Evolutionary conservation across 2,888 invertebrate genomes (phyloP), one percentile per base, ranked within the genome.

Genomic region (Cremastinae sp.): DNA sequence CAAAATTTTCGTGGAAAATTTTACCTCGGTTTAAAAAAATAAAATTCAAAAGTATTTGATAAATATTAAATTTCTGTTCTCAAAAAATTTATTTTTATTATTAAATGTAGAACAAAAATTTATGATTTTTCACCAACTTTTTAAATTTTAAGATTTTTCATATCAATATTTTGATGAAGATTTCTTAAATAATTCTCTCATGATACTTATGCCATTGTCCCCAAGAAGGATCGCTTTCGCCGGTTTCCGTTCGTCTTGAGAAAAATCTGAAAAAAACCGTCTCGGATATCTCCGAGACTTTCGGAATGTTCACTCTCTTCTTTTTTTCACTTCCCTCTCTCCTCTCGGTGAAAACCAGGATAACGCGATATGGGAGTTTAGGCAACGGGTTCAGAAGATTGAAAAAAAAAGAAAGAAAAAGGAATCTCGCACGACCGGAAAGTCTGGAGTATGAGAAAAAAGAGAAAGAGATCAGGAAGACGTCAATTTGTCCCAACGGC

Each of bases 151-250:
- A n/a, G 28, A 3, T 28, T 3, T 28, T 28, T 28, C 28, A 28
- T 3, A 28, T 10, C 18, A 3, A 2, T 49, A 16, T 20, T n/a
- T 4, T 2, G 22, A 22, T 16, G 35, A 18, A 45, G 22, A 43
- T 55, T 35, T 66, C 43, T 55, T 20, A 53, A 41, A 55, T 55
- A 65, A n/a, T 55, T 59, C 35, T 69, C 51, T 43, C 28, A 41
- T 35, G 20, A 14, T 35, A 43, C 66, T 65, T 61, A 47, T 20
- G 43, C 71, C 39, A 75, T 71, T 75, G 75, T 75, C 61, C 75
- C 66, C 51, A 56, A 66, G 61, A 49, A 71, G 53, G 49, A 66
- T 72, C 62, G 72, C 75, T 75, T 75, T 72, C 75, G 55, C 72
- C 75, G 12, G 71, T 71, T 75, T 75, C 75, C 71, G 56, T 37